phyloP scores from a whole-genome alignment of 23 tunicate species.

The Corella eumyota region DNA sequence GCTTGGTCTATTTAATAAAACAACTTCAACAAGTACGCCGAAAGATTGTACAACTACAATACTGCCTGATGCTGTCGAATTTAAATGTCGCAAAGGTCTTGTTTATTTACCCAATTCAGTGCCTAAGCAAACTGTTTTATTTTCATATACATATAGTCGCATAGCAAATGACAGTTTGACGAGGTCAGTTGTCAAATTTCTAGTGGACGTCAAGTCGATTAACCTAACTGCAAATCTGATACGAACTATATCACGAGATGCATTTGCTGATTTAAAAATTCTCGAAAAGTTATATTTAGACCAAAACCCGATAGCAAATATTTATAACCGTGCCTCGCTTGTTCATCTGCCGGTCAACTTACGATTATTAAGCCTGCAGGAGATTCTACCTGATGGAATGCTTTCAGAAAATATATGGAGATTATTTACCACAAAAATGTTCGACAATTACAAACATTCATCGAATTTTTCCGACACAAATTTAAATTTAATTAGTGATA shows the following conservation, averaged over 20 bases:
- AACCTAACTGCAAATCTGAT: conserved; percentile 13
- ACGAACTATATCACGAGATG: background rate
- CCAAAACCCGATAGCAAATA: conserved; percentile 21
- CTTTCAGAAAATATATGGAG: too few relatives aligned
- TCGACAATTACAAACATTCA: too few relatives aligned
- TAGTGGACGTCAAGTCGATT: background rate
- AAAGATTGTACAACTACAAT: too few relatives aligned
- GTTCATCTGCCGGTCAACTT: too few relatives aligned
- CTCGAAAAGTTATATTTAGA: conserved; percentile 4
- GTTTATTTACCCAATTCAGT: background rate
- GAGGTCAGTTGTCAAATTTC: background rate
- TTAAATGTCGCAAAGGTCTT: background rate
- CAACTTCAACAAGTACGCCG: too few relatives aligned
- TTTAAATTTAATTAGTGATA: too few relatives aligned
- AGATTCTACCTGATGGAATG: too few relatives aligned
- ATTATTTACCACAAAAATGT: too few relatives aligned
- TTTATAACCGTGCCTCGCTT: too few relatives aligned
- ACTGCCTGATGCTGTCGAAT: background rate
- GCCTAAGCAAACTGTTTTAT: background rate
- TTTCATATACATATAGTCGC: conserved; percentile 3
- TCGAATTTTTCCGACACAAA: too few relatives aligned
- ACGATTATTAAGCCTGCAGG: too few relatives aligned
- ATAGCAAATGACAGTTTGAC: conserved; percentile 2
- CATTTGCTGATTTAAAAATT: conserved; percentile 3
- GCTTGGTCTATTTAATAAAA: too few relatives aligned